phyloP scores from a whole-genome alignment of 64 coral and sea anemone genomes.

The Montipora foliosa region DNA sequence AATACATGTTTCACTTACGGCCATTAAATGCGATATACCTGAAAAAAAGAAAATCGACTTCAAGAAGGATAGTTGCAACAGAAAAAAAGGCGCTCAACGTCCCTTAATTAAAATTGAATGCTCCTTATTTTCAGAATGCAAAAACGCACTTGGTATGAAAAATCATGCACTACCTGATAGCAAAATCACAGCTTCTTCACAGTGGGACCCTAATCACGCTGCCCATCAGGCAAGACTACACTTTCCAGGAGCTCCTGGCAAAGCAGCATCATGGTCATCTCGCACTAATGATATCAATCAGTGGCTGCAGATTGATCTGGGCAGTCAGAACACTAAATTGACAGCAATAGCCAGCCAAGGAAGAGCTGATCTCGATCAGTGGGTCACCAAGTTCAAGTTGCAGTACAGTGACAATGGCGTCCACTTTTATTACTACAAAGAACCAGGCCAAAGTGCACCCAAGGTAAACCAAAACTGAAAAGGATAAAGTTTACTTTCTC shows the following conservation, averaged over 20 bases:
- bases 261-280: neutral
- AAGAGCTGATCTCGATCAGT: neutral
- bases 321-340: neutral
- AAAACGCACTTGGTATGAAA: neutral
- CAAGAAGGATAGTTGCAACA: no score
- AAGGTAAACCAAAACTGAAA: neutral
- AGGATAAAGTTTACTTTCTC: neutral
- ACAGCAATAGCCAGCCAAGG: neutral
- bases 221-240: neutral
- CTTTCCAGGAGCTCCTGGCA: neutral
- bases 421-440: neutral
- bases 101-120: no score
- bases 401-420: neutral
- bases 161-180: neutral
- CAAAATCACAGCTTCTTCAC: neutral
- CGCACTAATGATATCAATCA: neutral
- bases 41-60: no score
- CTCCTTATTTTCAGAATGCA: neutral
- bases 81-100: no score
- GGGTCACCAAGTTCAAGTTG: neutral
- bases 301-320: neutral
- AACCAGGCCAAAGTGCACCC: neutral
- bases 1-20: no score
- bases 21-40: no score
- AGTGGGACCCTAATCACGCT: neutral